Evolutionary conservation across 2,888 invertebrate genomes (phyloP), one percentile per base, ranked within the genome.

Genomic region (Meteorus colon): DNA sequence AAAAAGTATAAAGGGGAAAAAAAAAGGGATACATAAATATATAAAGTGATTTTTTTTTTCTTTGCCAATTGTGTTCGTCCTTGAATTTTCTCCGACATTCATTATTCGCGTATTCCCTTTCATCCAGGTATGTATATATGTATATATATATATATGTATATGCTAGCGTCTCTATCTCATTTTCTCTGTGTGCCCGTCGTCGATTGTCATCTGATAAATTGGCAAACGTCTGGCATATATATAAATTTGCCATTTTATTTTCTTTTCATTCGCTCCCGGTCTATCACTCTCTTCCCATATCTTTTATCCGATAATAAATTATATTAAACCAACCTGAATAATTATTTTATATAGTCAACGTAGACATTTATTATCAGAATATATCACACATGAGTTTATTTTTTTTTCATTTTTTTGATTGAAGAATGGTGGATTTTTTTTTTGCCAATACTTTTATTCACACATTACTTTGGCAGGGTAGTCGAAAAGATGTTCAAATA

Each of bases 191-290:
- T n/a, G 6, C 27, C 60, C 34, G n/a, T 62, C 24, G 27, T 60
- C 60, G 41, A 71, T 71, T 65, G 63, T 65, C 48, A 48, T 65
- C 66, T 73, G 66, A 73, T 55, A 65, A 73, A 73, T 73, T 66
- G 48, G 19, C 63, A 48, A 34, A 48, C 24, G 34, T 73, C 51
- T 65, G 27, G 10, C n/a, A n/a, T 55, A 45, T 16, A 29, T 14
- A 27, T 8, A 68, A 68, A 45, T 34, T n/a, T 37, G 31, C 37
- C 34, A 34, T 37, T 41, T 66, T 37, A 34, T 66, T 66, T 41
- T 66, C 5, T 41, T 66, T 41, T 19, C 24, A 19, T 34, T 65
- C 24, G 16, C 27, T 2, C 8, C 8, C 12, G 41, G 8, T 41
- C 41, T 12, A 12, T 41, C 12, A 0, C 41, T 12, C 41, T 12